Conservation (phyloP, 2,797 vertebrate species). For the Ctenopoma kingsleyae region DNA sequence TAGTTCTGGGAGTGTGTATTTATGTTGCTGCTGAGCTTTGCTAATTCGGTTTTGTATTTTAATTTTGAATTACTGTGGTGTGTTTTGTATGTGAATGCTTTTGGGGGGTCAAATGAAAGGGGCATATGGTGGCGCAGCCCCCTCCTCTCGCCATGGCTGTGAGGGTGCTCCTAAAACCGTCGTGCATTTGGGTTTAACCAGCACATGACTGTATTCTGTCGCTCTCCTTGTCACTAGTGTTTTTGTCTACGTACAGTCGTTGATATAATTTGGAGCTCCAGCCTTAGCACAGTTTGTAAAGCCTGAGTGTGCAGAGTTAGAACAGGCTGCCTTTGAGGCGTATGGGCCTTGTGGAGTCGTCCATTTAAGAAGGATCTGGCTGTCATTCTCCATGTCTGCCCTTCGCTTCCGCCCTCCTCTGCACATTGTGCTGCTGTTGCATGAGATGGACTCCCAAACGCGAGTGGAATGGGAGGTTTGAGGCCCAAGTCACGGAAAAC, state of each 20-base stretch:
- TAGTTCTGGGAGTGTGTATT: neutral
- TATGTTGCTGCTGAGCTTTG: neutral
- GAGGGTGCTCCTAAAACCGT: constrained; percentile 45
- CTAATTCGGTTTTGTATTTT: constrained; percentile 16
- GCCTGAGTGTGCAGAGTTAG: constrained; percentile 15
- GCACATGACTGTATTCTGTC: constrained; percentile 18
- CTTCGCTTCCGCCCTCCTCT: constrained; percentile 79
- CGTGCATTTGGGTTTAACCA: constrained; percentile 37
- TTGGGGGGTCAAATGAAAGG: constrained; percentile 67
- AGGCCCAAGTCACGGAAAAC: constrained; percentile 64
- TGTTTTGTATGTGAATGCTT: constrained; percentile 42
- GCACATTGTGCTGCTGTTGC: constrained; percentile 73
- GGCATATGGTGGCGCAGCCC: constrained; percentile 54
- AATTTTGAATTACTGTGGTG: neutral
- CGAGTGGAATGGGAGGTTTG: constrained; percentile 68
- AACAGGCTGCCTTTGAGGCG: constrained; percentile 58
- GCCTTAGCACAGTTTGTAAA: constrained; percentile 24
- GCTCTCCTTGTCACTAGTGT: neutral
- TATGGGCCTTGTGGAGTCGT: constrained; percentile 75
- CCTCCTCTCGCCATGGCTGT: constrained; percentile 63
- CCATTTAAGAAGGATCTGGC: constrained; percentile 84
- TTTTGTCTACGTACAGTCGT: constrained; percentile 2
- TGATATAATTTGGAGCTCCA: constrained; percentile 11
- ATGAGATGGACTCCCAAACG: constrained; percentile 80
- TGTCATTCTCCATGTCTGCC: constrained; percentile 75